These are phyloP conservation scores for Tenebrio molitor DNA, from an alignment of 1,140 invertebrate genomes.

Conservation along the genomic window DNA sequence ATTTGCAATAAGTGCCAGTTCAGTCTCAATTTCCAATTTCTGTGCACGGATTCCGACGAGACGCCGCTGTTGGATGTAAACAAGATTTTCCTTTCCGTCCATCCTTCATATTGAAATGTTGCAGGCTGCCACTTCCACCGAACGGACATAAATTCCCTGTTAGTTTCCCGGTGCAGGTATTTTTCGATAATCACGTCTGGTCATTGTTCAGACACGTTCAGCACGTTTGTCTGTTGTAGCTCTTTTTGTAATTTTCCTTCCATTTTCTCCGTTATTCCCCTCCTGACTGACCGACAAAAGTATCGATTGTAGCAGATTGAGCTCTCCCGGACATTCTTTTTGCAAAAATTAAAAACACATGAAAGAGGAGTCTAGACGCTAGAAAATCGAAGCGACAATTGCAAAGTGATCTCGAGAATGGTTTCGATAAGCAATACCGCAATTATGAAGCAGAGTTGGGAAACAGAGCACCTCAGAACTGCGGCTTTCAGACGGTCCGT, in stretches of 20 bases:
- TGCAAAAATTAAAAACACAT: too few relatives aligned
- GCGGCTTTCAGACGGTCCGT: too few relatives aligned
- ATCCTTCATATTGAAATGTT: neutral
- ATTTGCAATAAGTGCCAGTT: constrained; percentile 18
- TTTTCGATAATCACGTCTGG: constrained; percentile 40
- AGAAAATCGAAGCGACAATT: too few relatives aligned
- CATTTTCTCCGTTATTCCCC: neutral
- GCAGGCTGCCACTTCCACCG: neutral
- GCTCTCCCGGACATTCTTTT: too few relatives aligned
- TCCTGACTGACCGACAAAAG: neutral
- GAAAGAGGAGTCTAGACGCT: too few relatives aligned
- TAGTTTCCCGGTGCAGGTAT: neutral
- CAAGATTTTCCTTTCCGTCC: neutral
- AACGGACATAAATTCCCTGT: constrained; percentile 4
- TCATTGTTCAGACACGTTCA: constrained; percentile 32
- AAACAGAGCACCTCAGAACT: too few relatives aligned
- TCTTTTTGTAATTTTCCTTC: constrained; percentile 15
- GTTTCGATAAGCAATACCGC: too few relatives aligned
- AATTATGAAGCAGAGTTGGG: too few relatives aligned
- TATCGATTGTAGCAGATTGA: too few relatives aligned
- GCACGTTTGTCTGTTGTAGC: constrained; percentile 11
- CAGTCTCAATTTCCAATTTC: too few relatives aligned
- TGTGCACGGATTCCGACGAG: too few relatives aligned
- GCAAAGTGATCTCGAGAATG: too few relatives aligned
- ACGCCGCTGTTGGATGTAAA: neutral